Base-by-base conservation (phyloP, 1,140 invertebrate genomes). In the Ostrea denselamellosa region DNA sequence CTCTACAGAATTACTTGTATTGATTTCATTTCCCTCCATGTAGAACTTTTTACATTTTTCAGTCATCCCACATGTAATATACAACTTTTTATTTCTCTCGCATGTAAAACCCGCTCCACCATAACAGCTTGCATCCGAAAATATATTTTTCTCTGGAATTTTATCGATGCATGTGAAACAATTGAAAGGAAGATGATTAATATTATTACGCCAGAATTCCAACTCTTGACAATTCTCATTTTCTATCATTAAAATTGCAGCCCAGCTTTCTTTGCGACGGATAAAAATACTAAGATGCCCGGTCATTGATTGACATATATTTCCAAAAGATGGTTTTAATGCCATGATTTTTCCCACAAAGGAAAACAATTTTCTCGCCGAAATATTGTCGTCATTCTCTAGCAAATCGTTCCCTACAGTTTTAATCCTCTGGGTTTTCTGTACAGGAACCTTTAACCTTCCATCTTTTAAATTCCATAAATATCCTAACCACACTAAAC, bases 261-360 rank as follows among this genome's bases (percentile, higher is more conserved):
- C 68, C 84, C 87, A 88, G 25, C 7, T 12, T 28, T 83, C 52
- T 51, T n/a, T 53, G 5, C 34, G 28, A 65, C 83, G 71, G 22
- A 85, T 52, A 58, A 52, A 17, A 34, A 88, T 83, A 25, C 10
- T 71, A 44, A 86, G 28, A 88, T 82, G 51, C n/a, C 83, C 65
- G 17, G 58, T 84, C 88, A 86, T 89, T 19, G 71, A 65, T 17
- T 85, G 71, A 71, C 85, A 89, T 53, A 86, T 84, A 54, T 81
- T 89, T 68, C 85, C 88, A 22, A 89, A 84, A 10, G 85, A 56
- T 52, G 85, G 77, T 82, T 89, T 52, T 82, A 89, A 8, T 51
- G 62, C n/a, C n/a, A n/a, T n/a, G n/a, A n/a, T n/a, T n/a, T n/a
- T n/a, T n/a, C n/a, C n/a, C n/a, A n/a, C n/a, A 65, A 88, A 28